Base-by-base conservation (phyloP, 2,888 invertebrate genomes). In the Mimachlamys varia region DNA sequence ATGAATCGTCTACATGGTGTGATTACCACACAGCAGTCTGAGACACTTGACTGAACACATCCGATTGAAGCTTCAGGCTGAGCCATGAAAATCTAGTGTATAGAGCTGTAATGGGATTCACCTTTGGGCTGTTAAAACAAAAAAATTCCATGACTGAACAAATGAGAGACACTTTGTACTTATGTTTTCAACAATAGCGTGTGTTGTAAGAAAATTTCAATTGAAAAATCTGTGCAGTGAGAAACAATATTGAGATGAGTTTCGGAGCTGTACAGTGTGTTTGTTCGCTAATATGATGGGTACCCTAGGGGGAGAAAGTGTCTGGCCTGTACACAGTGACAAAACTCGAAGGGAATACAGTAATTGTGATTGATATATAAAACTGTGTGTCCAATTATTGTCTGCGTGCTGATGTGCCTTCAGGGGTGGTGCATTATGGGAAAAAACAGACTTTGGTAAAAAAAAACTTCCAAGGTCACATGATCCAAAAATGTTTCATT, bases 281-380 rank as follows among this genome's bases (percentile, higher is more conserved):
- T 76, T 76, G 76, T 76, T 76, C 10, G 33, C 76, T 76, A 76
- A 76, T 76, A 76, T 76, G 76, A 76, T 76, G 27, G 76, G 76
- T 76, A 33, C 76, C 76, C 76, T 76, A 76, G 76, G 33, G 76
- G 76, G 33, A 76, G 76, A 76, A 33, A 33, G 12, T 33, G 76
- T 76, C 76, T 76, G 76, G 76, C 27, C 76, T 22, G 10, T 4
- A 76, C 76, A 76, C 76, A 1, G 76, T 76, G 76, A 33, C 76
- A 33, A 27, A 76, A 76, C 76, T 27, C 76, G 15, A 12, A 76
- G 76, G 76, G 76, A 76, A 33, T 76, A 33, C 33, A 12, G 10
- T 76, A 76, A 76, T 76, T 27, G 76, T 76, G 76, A 76, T 76
- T 76, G 76, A 76, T 76, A 76, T 27, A 76, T 76, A 76, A 76